Conservation (phyloP, 2,888 invertebrate genomes). For the Pseudococcus jackbeardsleyi region DNA sequence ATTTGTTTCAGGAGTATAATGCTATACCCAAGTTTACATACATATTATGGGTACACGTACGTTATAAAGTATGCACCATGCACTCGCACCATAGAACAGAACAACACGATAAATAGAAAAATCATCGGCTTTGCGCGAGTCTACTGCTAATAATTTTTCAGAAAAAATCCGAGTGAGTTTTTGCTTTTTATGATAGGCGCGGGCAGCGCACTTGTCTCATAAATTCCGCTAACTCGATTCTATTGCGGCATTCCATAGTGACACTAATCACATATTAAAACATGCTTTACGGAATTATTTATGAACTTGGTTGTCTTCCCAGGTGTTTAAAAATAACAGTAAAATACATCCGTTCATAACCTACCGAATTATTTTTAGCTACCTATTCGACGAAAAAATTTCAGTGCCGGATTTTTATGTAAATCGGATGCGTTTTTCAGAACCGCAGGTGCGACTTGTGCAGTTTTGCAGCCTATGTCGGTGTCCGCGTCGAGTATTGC, state of each 20-base stretch:
- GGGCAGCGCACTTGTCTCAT: constrained; percentile 52
- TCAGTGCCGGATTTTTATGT: constrained; percentile 56
- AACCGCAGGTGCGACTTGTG: not conserved
- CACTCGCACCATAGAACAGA: not conserved
- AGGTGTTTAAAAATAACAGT: constrained; percentile 63
- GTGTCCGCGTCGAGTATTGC: not conserved
- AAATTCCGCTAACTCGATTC: constrained; percentile 61
- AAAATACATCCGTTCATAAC: constrained; percentile 58
- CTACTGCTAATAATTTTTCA: not conserved
- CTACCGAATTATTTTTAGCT: constrained; percentile 61
- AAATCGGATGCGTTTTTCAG: constrained; percentile 42
- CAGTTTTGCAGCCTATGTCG: constrained; percentile 31
- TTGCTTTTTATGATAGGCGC: constrained; percentile 46
- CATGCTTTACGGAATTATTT: constrained; percentile 62
- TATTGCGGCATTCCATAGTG: constrained; percentile 62
- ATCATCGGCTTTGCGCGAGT: constrained; percentile 27
- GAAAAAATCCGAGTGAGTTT: constrained; percentile 38
- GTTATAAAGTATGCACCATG: not conserved
- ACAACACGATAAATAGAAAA: constrained; percentile 32
- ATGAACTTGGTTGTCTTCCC: constrained; percentile 58
- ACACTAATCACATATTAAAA: constrained; percentile 64
- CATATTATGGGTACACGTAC: not conserved
- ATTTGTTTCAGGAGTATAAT: too few relatives aligned
- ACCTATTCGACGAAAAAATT: constrained; percentile 51
- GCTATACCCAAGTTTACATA: not conserved